Conservation (phyloP, 2,888 invertebrate genomes). For the Stenotaenia linearis region DNA sequence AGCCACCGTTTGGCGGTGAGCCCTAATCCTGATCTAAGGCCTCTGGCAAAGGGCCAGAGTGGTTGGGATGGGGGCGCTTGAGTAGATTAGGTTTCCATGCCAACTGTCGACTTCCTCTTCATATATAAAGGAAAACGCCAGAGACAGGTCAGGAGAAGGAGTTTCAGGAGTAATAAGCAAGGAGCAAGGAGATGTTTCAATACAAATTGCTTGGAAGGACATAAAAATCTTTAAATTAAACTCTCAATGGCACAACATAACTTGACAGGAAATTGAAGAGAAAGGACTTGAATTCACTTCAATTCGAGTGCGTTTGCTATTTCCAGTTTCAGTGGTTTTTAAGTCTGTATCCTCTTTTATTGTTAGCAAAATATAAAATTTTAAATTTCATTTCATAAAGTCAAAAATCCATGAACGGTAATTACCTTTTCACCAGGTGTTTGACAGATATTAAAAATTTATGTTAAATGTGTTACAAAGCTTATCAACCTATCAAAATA, state of each 20-base stretch:
- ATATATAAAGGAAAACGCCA: neutral
- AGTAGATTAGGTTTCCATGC: constrained; percentile 1
- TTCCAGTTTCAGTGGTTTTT: no score
- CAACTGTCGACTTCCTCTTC: neutral
- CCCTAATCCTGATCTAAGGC: neutral
- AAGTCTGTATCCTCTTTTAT: no score
- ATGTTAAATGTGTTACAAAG: no score
- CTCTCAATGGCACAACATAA: neutral
- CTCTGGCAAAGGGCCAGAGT: neutral
- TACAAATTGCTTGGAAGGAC: neutral
- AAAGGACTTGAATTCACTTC: no score
- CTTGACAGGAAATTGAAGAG: neutral
- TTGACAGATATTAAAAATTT: no score
- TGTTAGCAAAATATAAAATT: no score
- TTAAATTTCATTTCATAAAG: no score
- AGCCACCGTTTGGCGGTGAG: constrained; percentile 5
- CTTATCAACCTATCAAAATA: no score
- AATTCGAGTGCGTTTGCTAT: no score
- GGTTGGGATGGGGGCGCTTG: neutral
- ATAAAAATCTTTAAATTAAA: neutral
- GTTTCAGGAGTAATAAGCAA: neutral
- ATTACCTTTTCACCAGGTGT: no score
- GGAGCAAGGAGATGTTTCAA: neutral
- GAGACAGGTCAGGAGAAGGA: neutral
- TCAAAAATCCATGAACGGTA: no score